Percentiles rank a stretch among this genome's conserved stretches.
phyloP scores from a whole-genome alignment of 2,888 invertebrate species.

The Dryobotodes eremita region DNA sequence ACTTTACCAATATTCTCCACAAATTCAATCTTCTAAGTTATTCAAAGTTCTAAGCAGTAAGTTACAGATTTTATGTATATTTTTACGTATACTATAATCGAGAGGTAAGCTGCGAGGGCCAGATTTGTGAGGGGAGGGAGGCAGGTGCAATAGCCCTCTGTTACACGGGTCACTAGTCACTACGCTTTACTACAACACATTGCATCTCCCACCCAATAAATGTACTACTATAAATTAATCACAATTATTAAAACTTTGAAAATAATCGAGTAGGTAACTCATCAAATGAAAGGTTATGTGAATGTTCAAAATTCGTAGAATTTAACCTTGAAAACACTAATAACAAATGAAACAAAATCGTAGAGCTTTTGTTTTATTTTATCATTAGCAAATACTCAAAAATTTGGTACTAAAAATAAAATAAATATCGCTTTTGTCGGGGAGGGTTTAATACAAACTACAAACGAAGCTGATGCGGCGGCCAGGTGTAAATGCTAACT shows the following conservation, averaged over 20 bases:
- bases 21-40: neutral
- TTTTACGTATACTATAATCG: constrained; percentile 73
- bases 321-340: neutral
- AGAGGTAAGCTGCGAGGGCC: constrained; percentile 84
- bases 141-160: constrained; percentile 88
- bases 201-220: constrained; percentile 68
- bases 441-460: constrained; percentile 15
- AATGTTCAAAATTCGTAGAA: neutral
- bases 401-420: neutral
- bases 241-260: constrained; percentile 27
- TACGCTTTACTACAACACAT: constrained; percentile 62
- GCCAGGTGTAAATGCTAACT: constrained; percentile 60
- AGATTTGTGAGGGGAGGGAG: constrained; percentile 87
- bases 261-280: neutral
- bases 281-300: neutral
- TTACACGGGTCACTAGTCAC: constrained; percentile 81
- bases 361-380: neutral
- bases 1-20: constrained; percentile 14
- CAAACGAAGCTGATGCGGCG: constrained; percentile 16
- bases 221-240: constrained; percentile 53
- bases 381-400: neutral
- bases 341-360: neutral
- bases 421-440: neutral
- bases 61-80: constrained; percentile 48
- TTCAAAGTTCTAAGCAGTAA: constrained; percentile 4